Base-by-base conservation (phyloP, 2,797 vertebrate genomes). In the Pogoniulus pusillus region DNA sequence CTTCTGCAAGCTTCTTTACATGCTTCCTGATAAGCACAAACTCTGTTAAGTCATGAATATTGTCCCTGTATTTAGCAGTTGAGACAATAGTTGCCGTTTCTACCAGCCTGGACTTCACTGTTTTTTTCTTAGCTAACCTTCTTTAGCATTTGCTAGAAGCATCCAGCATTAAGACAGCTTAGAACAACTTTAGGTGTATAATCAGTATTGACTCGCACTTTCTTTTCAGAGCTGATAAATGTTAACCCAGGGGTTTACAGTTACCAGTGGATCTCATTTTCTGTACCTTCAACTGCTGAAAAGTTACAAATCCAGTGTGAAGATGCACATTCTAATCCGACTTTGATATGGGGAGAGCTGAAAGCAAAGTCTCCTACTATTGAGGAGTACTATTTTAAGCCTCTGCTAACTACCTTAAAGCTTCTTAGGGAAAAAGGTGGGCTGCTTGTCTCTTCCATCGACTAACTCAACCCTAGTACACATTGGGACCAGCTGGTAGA, bases 401-500 rank as follows among this genome's bases (percentile, higher is more conserved):
- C 59, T 94, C 70, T 91, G 88, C 43, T 93, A 81, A 86, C 94
- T 63, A 90, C 35, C 12, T 76, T 89, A 90, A 93, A 96, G 74
- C 84, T 90, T 87, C 90, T 89, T 90, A 83, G 80, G 82, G 88
- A 92, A 94, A 80, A 87, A 84, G 55, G 27, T 66, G 87, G 93
- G 85, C 81, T 88, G 80, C 78, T 75, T 94, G 65, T 73, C 87
- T 83, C 81, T 79, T 75, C 64, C 79, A 53, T 91, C 12, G 3
- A 69, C 79, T 75, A 73, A 86, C 85, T 91, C 3, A 0, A 90
- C 94, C 73, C 82, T 94, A 32, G 76, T 74, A 90, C 53, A 30
- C 90, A 63, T n/a, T 93, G 92, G 91, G 91, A 90, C 87, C 83
- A 91, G 95, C 45, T 64, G 94, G 91, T 87, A 95, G 83, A 94